Base-by-base conservation (phyloP, 2,888 invertebrate species). In the Diaperis boleti region DNA sequence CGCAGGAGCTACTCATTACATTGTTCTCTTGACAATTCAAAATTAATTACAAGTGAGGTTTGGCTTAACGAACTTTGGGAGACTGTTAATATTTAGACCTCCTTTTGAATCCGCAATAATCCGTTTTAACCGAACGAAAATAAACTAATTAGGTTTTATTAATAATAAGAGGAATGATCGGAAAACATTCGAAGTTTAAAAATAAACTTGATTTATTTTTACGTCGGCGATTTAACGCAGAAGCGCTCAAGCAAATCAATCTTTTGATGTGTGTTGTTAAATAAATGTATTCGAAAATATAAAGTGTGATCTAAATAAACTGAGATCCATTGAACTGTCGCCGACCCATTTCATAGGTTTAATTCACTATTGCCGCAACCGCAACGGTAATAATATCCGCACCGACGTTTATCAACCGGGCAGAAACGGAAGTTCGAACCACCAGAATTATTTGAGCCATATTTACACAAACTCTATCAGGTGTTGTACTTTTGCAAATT, bases 1-100 rank as follows among this genome's bases (percentile, higher is more conserved):
- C 50, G 22, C 14, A 42, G 52, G 52, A 60, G 35, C 42, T 20
- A 35, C 49, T 22, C 39, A 49, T 59, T 39, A 59, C 37, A 59
- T 59, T 59, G 41, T 49, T n/a, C 49, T 59, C 49, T 59, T 35
- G 56, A 59, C 44, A 52, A 50, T 60, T 52, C 50, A 50, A 44
- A 59, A 59, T 59, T 59, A 59, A 59, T 59, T 60, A 52, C 59
- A 15, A 31, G 42, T 33, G 59, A 60, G 59, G 29, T 35, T 60
- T 60, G 20, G 42, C 59, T 59, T 60, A 60, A 60, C 52, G 52
- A 60, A 60, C 52, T 60, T 42, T 41, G 59, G 59, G 59, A 59
- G 49, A 37, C 37, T 33, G 37, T 54, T 54, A 54, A 41, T 54
- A 41, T 54, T 41, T 54, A 26, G 35, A 37, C 26, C 20, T 35